Conservation (phyloP, 2,113 vertebrate genomes). For the Nipponia nippon region DNA sequence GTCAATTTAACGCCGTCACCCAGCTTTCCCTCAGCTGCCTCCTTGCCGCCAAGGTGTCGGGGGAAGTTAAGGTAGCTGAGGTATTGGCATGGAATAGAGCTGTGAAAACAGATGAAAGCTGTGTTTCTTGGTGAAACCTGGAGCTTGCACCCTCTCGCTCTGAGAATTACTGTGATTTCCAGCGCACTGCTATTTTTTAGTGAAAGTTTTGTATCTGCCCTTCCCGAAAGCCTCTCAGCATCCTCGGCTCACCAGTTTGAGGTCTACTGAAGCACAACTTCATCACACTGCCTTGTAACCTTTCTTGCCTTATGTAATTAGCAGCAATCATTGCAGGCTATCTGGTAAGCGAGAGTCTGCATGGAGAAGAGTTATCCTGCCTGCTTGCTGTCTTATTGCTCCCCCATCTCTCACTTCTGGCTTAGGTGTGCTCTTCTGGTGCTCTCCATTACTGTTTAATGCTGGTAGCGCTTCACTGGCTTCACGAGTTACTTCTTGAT, state of each 20-base stretch:
- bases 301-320: neutral
- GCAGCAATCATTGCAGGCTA: neutral
- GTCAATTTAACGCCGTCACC: fast-evolving
- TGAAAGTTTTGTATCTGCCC: neutral
- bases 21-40: neutral
- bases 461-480: neutral
- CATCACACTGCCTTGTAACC: neutral
- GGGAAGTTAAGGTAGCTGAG: neutral
- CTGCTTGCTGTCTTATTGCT: neutral
- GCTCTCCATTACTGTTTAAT: neutral
- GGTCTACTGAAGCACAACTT: neutral
- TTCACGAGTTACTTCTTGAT: neutral
- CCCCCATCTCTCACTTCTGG: neutral
- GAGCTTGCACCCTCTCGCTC: neutral
- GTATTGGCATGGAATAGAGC: neutral
- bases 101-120: neutral
- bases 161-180: neutral
- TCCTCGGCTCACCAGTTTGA: neutral
- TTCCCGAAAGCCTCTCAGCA: neutral
- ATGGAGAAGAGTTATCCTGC: neutral
- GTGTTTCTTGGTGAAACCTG: neutral
- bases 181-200: neutral
- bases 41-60: fast-evolving
- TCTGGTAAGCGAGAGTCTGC: neutral
- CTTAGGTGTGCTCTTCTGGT: neutral